Percentiles rank a stretch among this genome's conserved stretches.
Conservation (phyloP, 2,888 invertebrate species). For the Pollenia griseotomentosa region DNA sequence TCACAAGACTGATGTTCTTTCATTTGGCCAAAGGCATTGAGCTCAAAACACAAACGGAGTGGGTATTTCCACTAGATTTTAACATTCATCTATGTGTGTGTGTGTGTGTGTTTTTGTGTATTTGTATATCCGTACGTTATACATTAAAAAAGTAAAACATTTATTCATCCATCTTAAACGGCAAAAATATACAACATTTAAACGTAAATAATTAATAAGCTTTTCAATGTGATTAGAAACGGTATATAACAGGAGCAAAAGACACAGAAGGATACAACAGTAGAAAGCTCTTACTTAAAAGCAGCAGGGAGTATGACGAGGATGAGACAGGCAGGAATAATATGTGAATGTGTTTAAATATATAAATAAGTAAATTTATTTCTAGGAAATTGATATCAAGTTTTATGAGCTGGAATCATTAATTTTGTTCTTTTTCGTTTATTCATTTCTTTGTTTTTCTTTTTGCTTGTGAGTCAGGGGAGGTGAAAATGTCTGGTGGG, state of each 20-base stretch:
- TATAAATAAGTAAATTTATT: constrained; percentile 1
- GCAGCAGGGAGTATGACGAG: neutral
- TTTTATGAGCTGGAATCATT: constrained; percentile 47
- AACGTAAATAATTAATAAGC: constrained; percentile 64
- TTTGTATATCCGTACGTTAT: neutral
- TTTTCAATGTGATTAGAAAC: constrained; percentile 63
- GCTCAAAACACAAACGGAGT: constrained; percentile 37
- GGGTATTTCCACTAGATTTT: neutral
- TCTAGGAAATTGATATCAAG: constrained; percentile 28
- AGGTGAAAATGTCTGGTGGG: neutral
- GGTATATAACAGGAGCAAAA: neutral
- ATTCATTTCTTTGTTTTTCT: neutral
- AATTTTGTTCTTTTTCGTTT: neutral
- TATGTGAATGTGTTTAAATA: neutral
- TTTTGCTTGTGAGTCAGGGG: neutral
- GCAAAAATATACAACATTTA: constrained; percentile 16
- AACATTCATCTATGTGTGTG: too few species aligned
- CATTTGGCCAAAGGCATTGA: constrained; percentile 46
- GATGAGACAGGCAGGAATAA: neutral
- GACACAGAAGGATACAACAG: neutral
- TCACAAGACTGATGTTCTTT: constrained; percentile 66
- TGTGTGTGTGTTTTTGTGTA: neutral
- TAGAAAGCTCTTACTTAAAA: neutral
- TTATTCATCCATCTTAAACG: constrained; percentile 7
- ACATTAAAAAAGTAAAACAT: neutral